Conservation (phyloP, 2,797 vertebrate species). For the Arctocebus calabarensis region DNA sequence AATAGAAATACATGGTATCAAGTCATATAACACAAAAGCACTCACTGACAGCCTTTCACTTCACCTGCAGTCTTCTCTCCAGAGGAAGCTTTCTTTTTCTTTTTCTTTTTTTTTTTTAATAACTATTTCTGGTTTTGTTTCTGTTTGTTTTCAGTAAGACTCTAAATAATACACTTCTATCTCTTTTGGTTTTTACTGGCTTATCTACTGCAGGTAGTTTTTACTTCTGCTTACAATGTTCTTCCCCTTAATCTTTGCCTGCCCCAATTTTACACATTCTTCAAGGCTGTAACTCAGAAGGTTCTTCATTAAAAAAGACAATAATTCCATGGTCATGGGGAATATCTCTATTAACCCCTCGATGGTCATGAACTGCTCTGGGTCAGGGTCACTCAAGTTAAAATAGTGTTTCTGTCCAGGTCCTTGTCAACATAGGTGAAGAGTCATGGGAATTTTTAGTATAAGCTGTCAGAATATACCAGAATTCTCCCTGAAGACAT, state of each 20-base stretch:
- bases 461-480: not conserved
- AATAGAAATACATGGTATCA: not conserved
- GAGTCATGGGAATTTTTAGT: not conserved
- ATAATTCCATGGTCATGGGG: not conserved
- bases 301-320: not conserved
- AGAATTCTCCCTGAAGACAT: not conserved
- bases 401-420: not conserved
- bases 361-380: not conserved
- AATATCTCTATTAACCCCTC: not conserved
- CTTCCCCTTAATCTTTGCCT: not conserved
- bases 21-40: not conserved
- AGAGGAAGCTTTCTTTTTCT: not conserved
- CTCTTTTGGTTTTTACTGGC: not conserved
- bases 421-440: not conserved
- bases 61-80: not conserved
- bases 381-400: not conserved
- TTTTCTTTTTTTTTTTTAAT: not conserved
- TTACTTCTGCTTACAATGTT: not conserved
- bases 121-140: constrained; percentile 24
- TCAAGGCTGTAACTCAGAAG: not conserved
- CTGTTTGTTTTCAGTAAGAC: not conserved
- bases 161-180: not conserved
- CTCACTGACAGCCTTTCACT: not conserved
- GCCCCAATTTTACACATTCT: not conserved
- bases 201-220: not conserved